phyloP scores from a whole-genome alignment of 2,797 vertebrate species.

The Phalloptychus januarius region DNA sequence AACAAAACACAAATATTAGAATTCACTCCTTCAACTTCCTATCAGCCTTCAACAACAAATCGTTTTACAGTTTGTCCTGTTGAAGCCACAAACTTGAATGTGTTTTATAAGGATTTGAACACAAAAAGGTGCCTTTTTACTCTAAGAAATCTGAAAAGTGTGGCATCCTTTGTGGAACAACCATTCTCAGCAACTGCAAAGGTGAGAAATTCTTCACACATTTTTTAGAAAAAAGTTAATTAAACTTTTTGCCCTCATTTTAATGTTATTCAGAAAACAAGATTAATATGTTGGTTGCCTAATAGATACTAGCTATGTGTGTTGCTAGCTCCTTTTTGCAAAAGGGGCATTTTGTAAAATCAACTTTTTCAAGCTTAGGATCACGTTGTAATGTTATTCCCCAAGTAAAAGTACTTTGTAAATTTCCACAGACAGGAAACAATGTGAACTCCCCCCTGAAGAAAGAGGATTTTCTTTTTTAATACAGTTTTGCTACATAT shows the following conservation, averaged over 20 bases:
- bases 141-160: neutral
- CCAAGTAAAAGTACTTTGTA: no score
- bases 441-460: no score
- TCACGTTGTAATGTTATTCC: no score
- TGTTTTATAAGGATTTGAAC: neutral
- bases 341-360: no score
- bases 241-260: neutral
- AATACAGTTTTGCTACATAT: no score
- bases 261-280: neutral
- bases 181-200: neutral
- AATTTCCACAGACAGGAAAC: no score
- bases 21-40: conserved; percentile 7
- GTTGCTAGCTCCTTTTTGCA: neutral
- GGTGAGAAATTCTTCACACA: neutral
- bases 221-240: neutral
- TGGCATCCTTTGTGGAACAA: neutral
- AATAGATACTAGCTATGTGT: neutral
- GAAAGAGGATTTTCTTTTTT: no score
- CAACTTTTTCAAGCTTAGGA: no score
- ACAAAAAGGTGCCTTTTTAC: neutral
- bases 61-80: neutral
- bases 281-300: neutral
- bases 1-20: conserved; percentile 27
- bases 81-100: neutral
- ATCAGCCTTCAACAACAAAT: neutral